Base-by-base conservation (phyloP, 35 echinoderm and acorn worm genomes). In the Ptychodera flava region DNA sequence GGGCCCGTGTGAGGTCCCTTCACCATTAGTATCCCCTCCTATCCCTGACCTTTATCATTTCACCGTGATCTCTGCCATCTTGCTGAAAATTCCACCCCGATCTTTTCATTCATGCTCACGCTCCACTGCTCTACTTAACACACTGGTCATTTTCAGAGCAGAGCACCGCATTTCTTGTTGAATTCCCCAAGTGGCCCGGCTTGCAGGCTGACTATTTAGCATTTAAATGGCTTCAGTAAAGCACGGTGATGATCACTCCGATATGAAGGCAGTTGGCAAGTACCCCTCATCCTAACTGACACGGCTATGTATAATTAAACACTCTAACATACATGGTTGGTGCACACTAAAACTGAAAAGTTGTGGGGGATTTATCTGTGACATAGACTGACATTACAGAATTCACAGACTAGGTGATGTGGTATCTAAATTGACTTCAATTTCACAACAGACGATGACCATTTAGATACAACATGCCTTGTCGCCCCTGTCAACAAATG, bases 201-300 rank as follows among this genome's bases (percentile, higher is more conserved):
- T 64, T 12, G 45, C 45, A 64, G 45, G 45, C 45, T 64, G 45
- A 64, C 45, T 64, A 64, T 64, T 64, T 64, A 64, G 45, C 45
- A 64, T 64, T 64, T 64, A 64, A 64, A 64, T 64, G 45, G 45
- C 45, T 64, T 64, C 45, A 64, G 45, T 64, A 64, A 64, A 64
- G 45, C 6, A 64, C 45, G 6, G 45, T 64, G 45, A 64, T 64
- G 45, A 64, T 64, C 45, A 64, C 6, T 64, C 45, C 6, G 45
- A 64, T 64, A 64, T 64, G 45, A 64, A 64, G 45, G 45, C 45
- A 64, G 45, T 64, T 64, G 45, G 6, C 45, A 64, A 64, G 6
- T 64, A 22, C 22, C n/a, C 6, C 45, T 64, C 45, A 64, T 64
- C 6, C 45, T 64, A 64, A 64, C 45, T 64, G 45, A 64, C 45